Base-by-base conservation (phyloP, 1,140 invertebrate genomes). In the Liolophura sinensis region DNA sequence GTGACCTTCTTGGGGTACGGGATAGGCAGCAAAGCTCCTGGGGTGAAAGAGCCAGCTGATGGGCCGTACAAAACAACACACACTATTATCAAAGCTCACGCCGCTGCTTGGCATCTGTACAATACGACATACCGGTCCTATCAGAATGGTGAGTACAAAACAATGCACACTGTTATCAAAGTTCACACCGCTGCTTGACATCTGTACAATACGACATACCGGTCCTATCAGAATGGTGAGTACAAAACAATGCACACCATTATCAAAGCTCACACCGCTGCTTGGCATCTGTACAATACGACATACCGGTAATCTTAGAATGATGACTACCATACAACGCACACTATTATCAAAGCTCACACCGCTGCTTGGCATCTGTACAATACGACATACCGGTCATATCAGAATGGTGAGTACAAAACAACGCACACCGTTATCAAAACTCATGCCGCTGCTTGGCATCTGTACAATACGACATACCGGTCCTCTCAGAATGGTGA, bases 21-120 rank as follows among this genome's bases (percentile, higher is more conserved):
- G 5, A 16, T 52, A n/a, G 73, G 69, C 6, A 60, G 51, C 12
- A 40, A 60, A 20, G 73, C 66, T 25, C 60, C 73, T 1, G 73
- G 73, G 18, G 59, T 60, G 11, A 62, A 66, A 31, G 65, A 71
- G 25, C 59, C 47, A 24, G 46, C 27, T 1, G 27, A 25, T 14
- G 51, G 22, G 48, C 56, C 72, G 0, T 69, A 63, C 56, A 58
- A 64, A 15, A 68, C 60, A n/a, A 60, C 67, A 14, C 60, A 73
- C 25, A 67, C 76, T 57, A 67, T 78, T 22, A 60, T 77, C 15
- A 47, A 65, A 4, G 60, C 70, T n/a, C 77, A 79, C 61, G 65
- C 57, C 1, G 27, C 25, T 6, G 62, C 62, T 11, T 64, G 27
- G 15, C 62, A 47, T 25, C 9, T 20, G 16, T 64, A 64, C 47